phyloP scores from a whole-genome alignment of 2,113 vertebrate genomes.

The Scartelaos histophorus region DNA sequence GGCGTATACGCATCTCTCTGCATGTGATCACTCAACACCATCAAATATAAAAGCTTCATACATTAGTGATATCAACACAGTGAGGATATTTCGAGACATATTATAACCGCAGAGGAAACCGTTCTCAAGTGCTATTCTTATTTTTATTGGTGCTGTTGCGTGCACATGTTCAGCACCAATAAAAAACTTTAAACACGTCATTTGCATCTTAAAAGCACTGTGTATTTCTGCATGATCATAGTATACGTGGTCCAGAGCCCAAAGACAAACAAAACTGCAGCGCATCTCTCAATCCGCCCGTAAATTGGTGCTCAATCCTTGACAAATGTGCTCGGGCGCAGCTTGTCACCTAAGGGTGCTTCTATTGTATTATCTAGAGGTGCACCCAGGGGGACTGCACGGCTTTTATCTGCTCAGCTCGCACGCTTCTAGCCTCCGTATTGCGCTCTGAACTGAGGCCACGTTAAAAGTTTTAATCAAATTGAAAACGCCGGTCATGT shows the following conservation, averaged over 20 bases:
- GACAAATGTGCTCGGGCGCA: conserved; percentile 50
- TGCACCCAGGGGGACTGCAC: conserved; percentile 21
- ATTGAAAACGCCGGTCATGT: conserved; percentile 31
- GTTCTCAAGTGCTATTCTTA: rapidly evolving
- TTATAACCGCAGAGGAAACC: no score
- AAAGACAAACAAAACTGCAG: conserved; percentile 44
- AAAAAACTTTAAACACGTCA: neutral
- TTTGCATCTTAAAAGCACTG: conserved; percentile 15
- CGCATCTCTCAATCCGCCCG: conserved; percentile 42
- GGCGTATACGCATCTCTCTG: conserved; percentile 24
- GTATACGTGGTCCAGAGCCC: conserved; percentile 21
- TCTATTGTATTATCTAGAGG: conserved; percentile 50
- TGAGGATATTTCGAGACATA: neutral
- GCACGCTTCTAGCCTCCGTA: conserved; percentile 12
- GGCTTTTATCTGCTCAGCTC: conserved; percentile 42
- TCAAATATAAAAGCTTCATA: conserved; percentile 37
- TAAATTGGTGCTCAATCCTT: conserved; percentile 49
- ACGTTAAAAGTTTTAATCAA: conserved; percentile 21
- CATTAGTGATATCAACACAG: conserved; percentile 17
- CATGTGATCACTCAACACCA: conserved; percentile 42
- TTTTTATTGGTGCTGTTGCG: neutral
- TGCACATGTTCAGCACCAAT: neutral
- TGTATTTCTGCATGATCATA: conserved; percentile 31
- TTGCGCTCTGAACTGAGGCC: neutral
- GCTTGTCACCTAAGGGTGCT: conserved; percentile 57